Base-by-base conservation (phyloP, 2,888 invertebrate genomes). In the Automeris io region DNA sequence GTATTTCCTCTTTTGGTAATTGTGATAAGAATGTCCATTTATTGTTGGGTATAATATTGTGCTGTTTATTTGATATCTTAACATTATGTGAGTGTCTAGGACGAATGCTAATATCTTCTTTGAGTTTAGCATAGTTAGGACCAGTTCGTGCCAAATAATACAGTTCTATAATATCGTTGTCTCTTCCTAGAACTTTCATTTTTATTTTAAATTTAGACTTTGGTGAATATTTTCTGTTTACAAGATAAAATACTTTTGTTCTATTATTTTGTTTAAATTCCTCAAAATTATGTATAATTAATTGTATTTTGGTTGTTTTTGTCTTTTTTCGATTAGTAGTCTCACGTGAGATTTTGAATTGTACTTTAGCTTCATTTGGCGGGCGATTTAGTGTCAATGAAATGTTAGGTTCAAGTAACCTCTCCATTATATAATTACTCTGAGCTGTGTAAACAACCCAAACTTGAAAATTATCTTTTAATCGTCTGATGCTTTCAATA, bases 1-100 rank as follows among this genome's bases (percentile, higher is more conserved):
- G 65, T 23, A 85, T 72, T 35, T 83, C 82, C 19, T 75, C 59
- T 35, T 81, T 86, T 37, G 67, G 82, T 12, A 85, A 52, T 1
- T 77, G 80, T 2, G 80, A 74, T 29, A 85, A 57, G 45, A 77
- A 83, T 49, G 83, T 82, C 85, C 85, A 85, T 46, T 82, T 81
- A 42, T 85, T 82, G 0, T 74, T 73, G 50, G 76, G 75, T 2
- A 82, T 70, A 4, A 77, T 78, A 37, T 79, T 80, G 41, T 79
- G 83, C 35, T 83, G 83, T 29, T 78, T 78, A 24, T 77, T 75
- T 1, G 75, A 71, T n/a, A n/a, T n/a, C n/a, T n/a, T n/a, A 13
- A 83, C 75, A 0, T 80, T 79, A 2, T 82, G 70, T 43, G 82
- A 82, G 46, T 83, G 22, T 13, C 34, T 46, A 42, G 21, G 43